Conservation (phyloP, 35 echinoderm and acorn worm species). For the Strongylocentrotus purpuratus region DNA sequence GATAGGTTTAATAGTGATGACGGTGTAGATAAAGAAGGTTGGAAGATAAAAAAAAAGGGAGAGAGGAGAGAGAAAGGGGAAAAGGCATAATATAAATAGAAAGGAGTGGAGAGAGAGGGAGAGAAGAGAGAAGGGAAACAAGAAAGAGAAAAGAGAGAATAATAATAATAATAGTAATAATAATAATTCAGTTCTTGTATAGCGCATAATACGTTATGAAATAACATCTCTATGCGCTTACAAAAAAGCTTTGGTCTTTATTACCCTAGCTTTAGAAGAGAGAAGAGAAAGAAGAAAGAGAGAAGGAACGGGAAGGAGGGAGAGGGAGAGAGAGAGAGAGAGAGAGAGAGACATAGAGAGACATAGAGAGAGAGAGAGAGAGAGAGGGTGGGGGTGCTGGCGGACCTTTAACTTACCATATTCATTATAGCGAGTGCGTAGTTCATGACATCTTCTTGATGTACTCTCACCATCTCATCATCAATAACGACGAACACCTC, state of each 20-base stretch:
- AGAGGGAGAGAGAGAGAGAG: too few relatives aligned
- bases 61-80: background rate
- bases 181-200: too few relatives aligned
- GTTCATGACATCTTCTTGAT: background rate
- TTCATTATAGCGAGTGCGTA: constrained; percentile 31
- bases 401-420: constrained; percentile 34
- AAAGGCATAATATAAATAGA: background rate
- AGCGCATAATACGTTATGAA: too few relatives aligned
- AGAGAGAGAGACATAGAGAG: too few relatives aligned
- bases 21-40: background rate
- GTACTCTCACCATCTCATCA: background rate
- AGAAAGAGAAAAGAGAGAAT: background rate
- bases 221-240: too few relatives aligned
- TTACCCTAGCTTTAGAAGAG: too few relatives aligned
- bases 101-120: background rate
- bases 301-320: too few relatives aligned
- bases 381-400: too few relatives aligned
- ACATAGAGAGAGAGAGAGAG: too few relatives aligned
- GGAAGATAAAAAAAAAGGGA: background rate
- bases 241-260: too few relatives aligned
- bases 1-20: background rate
- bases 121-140: background rate
- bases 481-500: constrained; percentile 27
- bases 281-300: too few relatives aligned
- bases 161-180: background rate